These are phyloP conservation scores for Diplodus puntazzo DNA, from an alignment of 2,797 vertebrate genomes.

Conservation along the genomic window DNA sequence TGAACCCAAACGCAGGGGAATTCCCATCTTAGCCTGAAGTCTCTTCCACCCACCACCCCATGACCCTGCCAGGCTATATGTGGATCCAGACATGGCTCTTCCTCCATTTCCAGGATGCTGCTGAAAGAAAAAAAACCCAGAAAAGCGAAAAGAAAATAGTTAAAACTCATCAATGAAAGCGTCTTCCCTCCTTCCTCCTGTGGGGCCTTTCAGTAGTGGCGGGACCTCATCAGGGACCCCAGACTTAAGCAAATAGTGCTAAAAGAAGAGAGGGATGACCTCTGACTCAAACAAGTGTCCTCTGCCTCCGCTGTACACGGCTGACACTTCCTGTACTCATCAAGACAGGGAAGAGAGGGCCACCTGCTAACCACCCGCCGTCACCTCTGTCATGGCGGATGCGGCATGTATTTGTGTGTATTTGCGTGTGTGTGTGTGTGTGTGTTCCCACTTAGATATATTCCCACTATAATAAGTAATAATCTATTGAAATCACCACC, in stretches of 20 bases:
- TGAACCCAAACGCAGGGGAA: slow-evolving; percentile 49
- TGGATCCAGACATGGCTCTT: slow-evolving; percentile 57
- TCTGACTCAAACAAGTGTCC: slow-evolving; percentile 71
- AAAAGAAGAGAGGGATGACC: slow-evolving; percentile 59
- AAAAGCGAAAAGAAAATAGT: slow-evolving; percentile 65
- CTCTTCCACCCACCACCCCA: slow-evolving; percentile 41
- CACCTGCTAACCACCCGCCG: slow-evolving; percentile 64
- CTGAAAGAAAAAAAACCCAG: slow-evolving; percentile 26
- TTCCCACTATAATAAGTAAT: slow-evolving; percentile 63
- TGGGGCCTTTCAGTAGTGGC: slow-evolving; percentile 36
- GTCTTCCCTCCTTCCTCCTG: slow-evolving; percentile 68
- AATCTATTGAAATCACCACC: slow-evolving; percentile 55
- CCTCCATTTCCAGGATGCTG: slow-evolving; percentile 60
- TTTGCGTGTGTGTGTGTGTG: slow-evolving; percentile 27
- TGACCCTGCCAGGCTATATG: slow-evolving; percentile 59
- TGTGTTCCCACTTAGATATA: slow-evolving; percentile 56
- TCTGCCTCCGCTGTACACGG: slow-evolving; percentile 61
- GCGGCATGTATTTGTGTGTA: slow-evolving; percentile 20
- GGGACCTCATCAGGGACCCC: slow-evolving; percentile 60
- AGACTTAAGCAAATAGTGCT: slow-evolving; percentile 76
- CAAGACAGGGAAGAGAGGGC: slow-evolving; percentile 64
- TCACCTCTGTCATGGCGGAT: slow-evolving; percentile 48
- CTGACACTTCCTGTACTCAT: slow-evolving; percentile 78
- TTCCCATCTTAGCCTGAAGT: slow-evolving; percentile 57
- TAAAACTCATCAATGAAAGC: slow-evolving; percentile 50